These are phyloP conservation scores for Brenthis hecate DNA, from an alignment of 2,888 invertebrate species.

Conservation along the genomic window DNA sequence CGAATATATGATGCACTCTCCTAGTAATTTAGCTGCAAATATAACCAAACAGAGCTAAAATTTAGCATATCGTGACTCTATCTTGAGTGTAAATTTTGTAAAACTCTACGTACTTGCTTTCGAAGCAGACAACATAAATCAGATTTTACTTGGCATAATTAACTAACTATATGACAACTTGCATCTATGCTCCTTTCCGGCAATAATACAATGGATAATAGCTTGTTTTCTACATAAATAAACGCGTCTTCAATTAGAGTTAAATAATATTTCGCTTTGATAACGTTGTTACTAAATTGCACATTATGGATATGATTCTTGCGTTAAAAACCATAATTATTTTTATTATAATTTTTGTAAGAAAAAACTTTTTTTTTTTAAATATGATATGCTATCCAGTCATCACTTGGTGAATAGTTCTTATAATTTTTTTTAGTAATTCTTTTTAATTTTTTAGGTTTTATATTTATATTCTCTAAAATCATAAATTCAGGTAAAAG, in stretches of 20 bases:
- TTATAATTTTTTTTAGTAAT: too few species aligned
- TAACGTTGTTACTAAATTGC: neutral
- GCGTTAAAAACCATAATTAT: too few species aligned
- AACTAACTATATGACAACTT: constrained; percentile 53
- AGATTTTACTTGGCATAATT: constrained; percentile 59
- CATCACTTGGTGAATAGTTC: too few species aligned
- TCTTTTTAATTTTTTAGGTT: too few species aligned
- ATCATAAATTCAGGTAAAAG: neutral
- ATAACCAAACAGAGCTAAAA: constrained; percentile 11
- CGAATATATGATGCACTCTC: constrained; percentile 20
- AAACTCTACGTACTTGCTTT: constrained; percentile 4
- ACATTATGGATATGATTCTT: too few species aligned
- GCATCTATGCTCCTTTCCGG: neutral
- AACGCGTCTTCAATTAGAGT: neutral
- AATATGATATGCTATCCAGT: too few species aligned
- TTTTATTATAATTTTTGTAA: too few species aligned
- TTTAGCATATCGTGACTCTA: constrained; percentile 6
- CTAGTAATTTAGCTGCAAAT: constrained; percentile 19
- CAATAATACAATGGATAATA: neutral
- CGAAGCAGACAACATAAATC: constrained; percentile 55
- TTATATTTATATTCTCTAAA: neutral
- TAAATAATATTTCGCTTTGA: neutral
- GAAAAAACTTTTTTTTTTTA: too few species aligned
- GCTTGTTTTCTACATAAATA: constrained; percentile 1
- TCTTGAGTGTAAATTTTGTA: constrained; percentile 15